phyloP scores from a whole-genome alignment of 2,888 invertebrate genomes.

The Ennomos erosarius region DNA sequence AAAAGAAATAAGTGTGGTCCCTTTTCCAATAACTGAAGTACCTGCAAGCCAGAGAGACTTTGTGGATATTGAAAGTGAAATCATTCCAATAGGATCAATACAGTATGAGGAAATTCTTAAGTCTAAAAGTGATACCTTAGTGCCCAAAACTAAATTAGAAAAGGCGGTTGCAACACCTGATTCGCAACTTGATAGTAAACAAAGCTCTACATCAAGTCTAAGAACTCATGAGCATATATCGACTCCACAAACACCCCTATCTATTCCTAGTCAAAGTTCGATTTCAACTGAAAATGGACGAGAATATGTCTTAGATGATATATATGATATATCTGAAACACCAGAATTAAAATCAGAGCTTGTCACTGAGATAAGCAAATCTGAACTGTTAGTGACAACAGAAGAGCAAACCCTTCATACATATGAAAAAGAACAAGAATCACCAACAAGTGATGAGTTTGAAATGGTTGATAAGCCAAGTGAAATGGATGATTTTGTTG shows the following conservation, averaged over 20 bases:
- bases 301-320: slow-evolving; percentile 86
- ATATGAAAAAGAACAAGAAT: slow-evolving; percentile 87
- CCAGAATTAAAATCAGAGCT: slow-evolving; percentile 84
- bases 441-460: slow-evolving; percentile 93
- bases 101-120: slow-evolving; percentile 81
- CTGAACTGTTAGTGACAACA: slow-evolving; percentile 86
- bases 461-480: slow-evolving; percentile 95
- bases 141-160: slow-evolving; percentile 79
- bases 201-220: slow-evolving; percentile 85
- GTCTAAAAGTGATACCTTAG: slow-evolving; percentile 80
- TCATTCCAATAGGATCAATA: slow-evolving; percentile 71
- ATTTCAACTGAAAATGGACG: slow-evolving; percentile 87
- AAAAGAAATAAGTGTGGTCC: slow-evolving; percentile 69
- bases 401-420: slow-evolving; percentile 85
- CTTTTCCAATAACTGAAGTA: slow-evolving; percentile 75
- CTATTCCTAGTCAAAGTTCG: slow-evolving; percentile 87
- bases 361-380: slow-evolving; percentile 76
- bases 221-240: slow-evolving; percentile 83
- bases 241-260: slow-evolving; percentile 86
- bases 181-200: slow-evolving; percentile 79
- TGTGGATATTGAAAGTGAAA: slow-evolving; percentile 77
- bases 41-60: slow-evolving; percentile 81
- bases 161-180: slow-evolving; percentile 71
- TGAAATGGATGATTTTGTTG: slow-evolving; percentile 94
- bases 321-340: slow-evolving; percentile 85